Conservation (phyloP, 2,113 vertebrate genomes). For the Sinosuthora webbiana region DNA sequence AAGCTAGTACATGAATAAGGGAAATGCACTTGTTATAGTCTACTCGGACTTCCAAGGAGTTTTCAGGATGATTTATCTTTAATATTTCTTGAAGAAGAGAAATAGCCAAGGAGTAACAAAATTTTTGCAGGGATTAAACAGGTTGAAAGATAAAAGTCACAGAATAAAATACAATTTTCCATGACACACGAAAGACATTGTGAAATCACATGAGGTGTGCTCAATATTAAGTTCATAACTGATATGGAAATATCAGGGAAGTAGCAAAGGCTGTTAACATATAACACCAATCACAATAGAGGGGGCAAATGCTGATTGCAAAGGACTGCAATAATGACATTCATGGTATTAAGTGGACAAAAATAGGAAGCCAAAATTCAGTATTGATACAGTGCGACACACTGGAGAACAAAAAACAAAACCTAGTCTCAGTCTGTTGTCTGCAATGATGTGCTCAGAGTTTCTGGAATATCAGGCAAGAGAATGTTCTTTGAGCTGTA, state of each 20-base stretch:
- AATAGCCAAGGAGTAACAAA: background rate
- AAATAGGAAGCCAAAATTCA: background rate
- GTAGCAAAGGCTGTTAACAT: background rate
- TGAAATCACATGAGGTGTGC: background rate
- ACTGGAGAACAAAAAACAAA: background rate
- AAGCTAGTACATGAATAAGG: background rate
- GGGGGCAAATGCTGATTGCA: background rate
- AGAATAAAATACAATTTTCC: background rate
- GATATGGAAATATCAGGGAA: background rate
- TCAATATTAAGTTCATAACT: background rate
- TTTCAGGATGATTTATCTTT: background rate
- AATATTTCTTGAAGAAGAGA: background rate
- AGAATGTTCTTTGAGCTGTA: background rate
- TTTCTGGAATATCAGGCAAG: background rate
- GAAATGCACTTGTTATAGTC: background rate
- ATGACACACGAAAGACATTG: background rate
- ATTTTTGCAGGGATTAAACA: background rate
- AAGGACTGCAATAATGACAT: background rate
- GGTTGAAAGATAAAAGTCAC: background rate
- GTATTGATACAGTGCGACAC: background rate
- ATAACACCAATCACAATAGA: background rate
- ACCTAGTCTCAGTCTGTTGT: background rate
- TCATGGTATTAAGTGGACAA: background rate
- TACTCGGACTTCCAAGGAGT: background rate
- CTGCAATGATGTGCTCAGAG: background rate